These are phyloP conservation scores for Aphis craccivora DNA, from an alignment of 1,140 invertebrate species.

Conservation along the genomic window DNA sequence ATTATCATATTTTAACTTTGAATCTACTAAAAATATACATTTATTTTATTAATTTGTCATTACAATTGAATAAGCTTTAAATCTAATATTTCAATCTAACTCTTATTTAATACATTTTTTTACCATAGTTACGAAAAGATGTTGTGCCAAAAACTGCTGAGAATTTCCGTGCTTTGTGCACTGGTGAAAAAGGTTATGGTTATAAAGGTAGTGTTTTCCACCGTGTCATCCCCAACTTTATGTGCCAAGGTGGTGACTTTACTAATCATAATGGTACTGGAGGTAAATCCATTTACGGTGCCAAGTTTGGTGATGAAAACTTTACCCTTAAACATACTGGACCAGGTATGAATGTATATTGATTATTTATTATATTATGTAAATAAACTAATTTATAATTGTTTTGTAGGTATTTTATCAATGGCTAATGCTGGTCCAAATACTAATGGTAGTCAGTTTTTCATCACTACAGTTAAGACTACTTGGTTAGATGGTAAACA, in stretches of 20 bases:
- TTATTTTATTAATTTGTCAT: too few species aligned
- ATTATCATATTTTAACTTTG: too few species aligned
- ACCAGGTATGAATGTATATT: conserved; percentile 69
- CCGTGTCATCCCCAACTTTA: conserved; percentile 97
- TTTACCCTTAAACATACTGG: conserved; percentile 93
- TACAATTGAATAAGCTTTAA: too few species aligned
- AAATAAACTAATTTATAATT: not conserved
- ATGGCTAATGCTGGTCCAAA: conserved; percentile 99
- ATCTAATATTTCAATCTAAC: not conserved
- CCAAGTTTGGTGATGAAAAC: conserved; percentile 96
- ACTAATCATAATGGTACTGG: conserved; percentile 95
- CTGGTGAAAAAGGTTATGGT: conserved; percentile 91
- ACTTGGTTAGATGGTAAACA: conserved; percentile 95
- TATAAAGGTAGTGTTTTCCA: conserved; percentile 93
- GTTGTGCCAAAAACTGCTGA: conserved; percentile 92
- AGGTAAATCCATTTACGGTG: conserved; percentile 94
- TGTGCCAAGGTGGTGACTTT: conserved; percentile 97
- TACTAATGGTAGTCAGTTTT: conserved; percentile 99
- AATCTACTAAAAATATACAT: too few species aligned
- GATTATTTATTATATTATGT: not conserved
- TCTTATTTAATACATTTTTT: not conserved
- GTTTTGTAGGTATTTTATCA: conserved; percentile 74
- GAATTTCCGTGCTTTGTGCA: conserved; percentile 93
- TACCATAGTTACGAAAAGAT: conserved; percentile 81
- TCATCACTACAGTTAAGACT: conserved; percentile 94